These are phyloP conservation scores for Chrysemys picta DNA, from an alignment of 2,113 vertebrate species.

Conservation along the genomic window DNA sequence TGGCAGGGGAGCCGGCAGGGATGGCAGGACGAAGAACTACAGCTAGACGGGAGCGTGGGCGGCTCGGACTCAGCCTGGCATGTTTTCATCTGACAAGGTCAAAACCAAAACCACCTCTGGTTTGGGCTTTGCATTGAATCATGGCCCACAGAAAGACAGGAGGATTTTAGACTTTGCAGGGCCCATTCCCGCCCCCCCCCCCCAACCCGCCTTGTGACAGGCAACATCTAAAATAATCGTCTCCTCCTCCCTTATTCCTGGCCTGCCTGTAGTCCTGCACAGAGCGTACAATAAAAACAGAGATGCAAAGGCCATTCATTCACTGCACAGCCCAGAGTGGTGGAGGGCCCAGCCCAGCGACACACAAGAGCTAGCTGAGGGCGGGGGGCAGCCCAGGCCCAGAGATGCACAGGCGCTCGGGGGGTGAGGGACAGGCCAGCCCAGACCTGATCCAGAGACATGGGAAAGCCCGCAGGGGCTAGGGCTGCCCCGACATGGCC, in stretches of 20 bases:
- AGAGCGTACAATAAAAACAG: neutral
- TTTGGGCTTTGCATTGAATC: constrained; percentile 18
- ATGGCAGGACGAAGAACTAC: neutral
- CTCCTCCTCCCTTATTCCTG: neutral
- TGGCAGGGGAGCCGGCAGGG: constrained; percentile 39
- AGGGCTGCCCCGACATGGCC: neutral
- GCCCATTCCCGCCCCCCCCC: neutral
- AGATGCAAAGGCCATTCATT: neutral
- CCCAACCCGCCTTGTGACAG: constrained; percentile 22
- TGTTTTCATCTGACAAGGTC: constrained; percentile 48
- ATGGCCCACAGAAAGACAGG: constrained; percentile 29
- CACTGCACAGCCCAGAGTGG: neutral
- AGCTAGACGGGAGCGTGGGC: neutral
- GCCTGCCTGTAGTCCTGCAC: neutral
- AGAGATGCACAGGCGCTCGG: neutral
- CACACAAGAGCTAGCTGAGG: neutral
- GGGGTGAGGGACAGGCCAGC: too few species aligned
- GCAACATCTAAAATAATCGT: constrained; percentile 7
- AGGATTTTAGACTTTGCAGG: neutral
- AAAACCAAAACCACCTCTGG: constrained; percentile 59
- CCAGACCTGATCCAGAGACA: neutral
- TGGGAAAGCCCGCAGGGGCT: too few species aligned
- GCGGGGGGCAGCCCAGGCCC: neutral
- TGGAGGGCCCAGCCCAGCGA: neutral
- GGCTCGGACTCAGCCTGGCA: neutral